Base-by-base conservation (phyloP, 2,797 vertebrate genomes). In the Merluccius polli region DNA sequence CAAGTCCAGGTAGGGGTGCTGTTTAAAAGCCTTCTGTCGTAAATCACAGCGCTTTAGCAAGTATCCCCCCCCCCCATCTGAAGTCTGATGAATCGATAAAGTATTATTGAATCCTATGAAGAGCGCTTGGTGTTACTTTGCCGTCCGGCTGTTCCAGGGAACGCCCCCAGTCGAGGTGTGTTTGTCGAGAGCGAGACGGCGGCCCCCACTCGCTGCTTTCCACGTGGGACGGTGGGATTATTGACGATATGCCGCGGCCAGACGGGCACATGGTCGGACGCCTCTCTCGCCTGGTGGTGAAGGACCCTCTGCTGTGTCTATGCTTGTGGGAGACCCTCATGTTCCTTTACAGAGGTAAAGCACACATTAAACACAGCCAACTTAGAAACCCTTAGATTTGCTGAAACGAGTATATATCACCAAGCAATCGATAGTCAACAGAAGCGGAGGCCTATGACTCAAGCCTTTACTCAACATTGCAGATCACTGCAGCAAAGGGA, bases 291-390 rank as follows among this genome's bases (percentile, higher is more conserved):
- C 95, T 98, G 78, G 88, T 96, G 63, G 96, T 99, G 83, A 98
- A 97, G 92, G 97, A 99, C 70, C 87, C 90, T 0, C 77, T 94
- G 81, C 94, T 99, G 89, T 97, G 94, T 77, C 93, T 94, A 67
- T 98, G 96, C 87, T 88, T 98, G 79, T 94, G 95, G 73, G 96
- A 98, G 90, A 94, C 96, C 21, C 95, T 99, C 76, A 96, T 94
- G 95, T 99, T 99, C 89, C 96, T 99, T 80, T 99, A 99, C 83
- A 95, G 97, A 97, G 98, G 98, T 99, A 95, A 73, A 76, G 30
- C 59, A 27, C 59, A 12, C 59, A 11, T 24, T 63, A n/a, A 27
- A 65, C n/a, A 65, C 59, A 11, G n/a, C 59, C 59, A 8, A 24
- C 24, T 65, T 27, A 16, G 59, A 65, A 65, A 24, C 59, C n/a